Evolutionary conservation across 2,888 invertebrate genomes (phyloP).

Genomic region (Malacosoma neustria): DNA sequence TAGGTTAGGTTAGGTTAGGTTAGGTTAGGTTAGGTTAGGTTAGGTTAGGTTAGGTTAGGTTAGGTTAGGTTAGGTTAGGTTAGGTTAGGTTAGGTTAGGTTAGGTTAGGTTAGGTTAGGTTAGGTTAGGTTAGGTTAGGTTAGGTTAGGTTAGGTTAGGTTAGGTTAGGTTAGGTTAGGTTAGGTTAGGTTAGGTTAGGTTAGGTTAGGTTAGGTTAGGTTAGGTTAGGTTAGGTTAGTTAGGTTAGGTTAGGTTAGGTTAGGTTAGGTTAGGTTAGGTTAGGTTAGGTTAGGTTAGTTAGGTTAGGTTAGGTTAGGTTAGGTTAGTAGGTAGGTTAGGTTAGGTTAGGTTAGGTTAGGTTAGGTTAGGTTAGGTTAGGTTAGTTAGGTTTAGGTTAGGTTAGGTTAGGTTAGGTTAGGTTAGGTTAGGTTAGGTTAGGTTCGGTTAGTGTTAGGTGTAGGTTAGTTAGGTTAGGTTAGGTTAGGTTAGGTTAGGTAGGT

Average conservation of each 20-base stretch:
- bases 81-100: slow-evolving; percentile 1
- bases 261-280: slow-evolving; percentile 2
- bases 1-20: slow-evolving; percentile 1
- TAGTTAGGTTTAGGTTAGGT: slow-evolving; percentile 1
- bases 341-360: slow-evolving; percentile 4
- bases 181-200: slow-evolving; percentile 1
- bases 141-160: slow-evolving; percentile 2
- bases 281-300: slow-evolving; percentile 2
- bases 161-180: slow-evolving; percentile 2
- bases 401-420: not conserved
- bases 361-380: slow-evolving; percentile 5
- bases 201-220: slow-evolving; percentile 2
- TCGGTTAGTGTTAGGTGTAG: too few relatives aligned
- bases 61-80: slow-evolving; percentile 1
- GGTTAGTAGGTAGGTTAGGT: slow-evolving; percentile 1
- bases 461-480: slow-evolving; percentile 4
- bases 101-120: slow-evolving; percentile 1
- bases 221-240: slow-evolving; percentile 1
- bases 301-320: slow-evolving; percentile 2
- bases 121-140: slow-evolving; percentile 2
- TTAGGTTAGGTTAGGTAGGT: too few relatives aligned
- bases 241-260: slow-evolving; percentile 1
- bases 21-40: slow-evolving; percentile 1
- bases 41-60: slow-evolving; percentile 1
- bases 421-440: slow-evolving; percentile 3